Evolutionary conservation across 64 coral and sea anemone species (phyloP).

Genomic region (Astreopora myriophthalma): DNA sequence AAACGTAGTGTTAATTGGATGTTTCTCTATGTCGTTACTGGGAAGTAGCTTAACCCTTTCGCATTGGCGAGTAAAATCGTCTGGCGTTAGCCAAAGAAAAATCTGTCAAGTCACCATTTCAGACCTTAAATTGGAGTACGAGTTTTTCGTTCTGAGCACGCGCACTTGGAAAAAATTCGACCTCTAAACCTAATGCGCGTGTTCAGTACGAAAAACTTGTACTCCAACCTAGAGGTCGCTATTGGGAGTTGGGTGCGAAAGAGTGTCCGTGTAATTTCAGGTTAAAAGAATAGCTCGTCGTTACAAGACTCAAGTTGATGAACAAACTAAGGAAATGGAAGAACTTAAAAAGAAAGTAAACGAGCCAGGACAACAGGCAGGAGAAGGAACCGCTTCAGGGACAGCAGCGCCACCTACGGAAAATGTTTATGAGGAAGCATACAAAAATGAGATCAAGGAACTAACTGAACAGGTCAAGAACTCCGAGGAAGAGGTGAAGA

Average conservation of each 20-base stretch:
- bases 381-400: not conserved
- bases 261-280: not conserved
- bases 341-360: conserved; percentile 75
- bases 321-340: conserved; percentile 62
- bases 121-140: too few relatives aligned
- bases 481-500: conserved; percentile 68
- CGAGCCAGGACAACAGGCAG: conserved; percentile 5
- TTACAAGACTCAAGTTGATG: conserved; percentile 90
- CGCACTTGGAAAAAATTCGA: too few relatives aligned
- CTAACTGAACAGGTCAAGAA: conserved; percentile 70
- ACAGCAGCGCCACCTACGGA: conserved; percentile 5
- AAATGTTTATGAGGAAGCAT: conserved; percentile 19
- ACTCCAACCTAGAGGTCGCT: too few relatives aligned
- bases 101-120: too few relatives aligned
- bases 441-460: conserved; percentile 75
- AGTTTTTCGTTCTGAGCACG: too few relatives aligned
- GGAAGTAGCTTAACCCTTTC: too few relatives aligned
- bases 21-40: too few relatives aligned
- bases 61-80: too few relatives aligned
- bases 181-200: too few relatives aligned
- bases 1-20: too few relatives aligned
- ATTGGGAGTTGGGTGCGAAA: not conserved
- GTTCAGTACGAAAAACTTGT: too few relatives aligned
- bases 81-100: too few relatives aligned
- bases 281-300: conserved; percentile 93